Conservation (phyloP, 2,113 vertebrate genomes). For the Stigmatopora nigra region DNA sequence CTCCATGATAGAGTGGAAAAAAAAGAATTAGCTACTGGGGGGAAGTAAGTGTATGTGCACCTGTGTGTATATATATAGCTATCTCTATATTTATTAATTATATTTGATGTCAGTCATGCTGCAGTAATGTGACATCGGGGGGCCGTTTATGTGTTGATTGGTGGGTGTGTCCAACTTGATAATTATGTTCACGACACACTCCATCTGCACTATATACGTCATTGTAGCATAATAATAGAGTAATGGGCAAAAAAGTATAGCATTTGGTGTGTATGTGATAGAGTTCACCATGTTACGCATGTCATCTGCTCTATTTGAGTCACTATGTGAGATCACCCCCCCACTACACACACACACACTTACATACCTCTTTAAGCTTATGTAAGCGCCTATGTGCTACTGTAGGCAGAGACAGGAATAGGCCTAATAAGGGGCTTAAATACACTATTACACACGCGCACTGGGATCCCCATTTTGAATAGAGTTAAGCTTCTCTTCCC, state of each 20-base stretch:
- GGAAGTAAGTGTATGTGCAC: neutral
- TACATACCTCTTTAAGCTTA: constrained; percentile 36
- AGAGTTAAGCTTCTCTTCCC: constrained; percentile 18
- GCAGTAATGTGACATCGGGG: constrained; percentile 12
- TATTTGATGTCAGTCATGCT: neutral
- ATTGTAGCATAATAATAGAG: neutral
- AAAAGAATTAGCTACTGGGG: constrained; percentile 17
- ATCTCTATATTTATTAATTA: neutral
- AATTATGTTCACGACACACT: constrained; percentile 31
- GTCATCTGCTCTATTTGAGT: constrained; percentile 43
- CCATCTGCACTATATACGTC: constrained; percentile 29
- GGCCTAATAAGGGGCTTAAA: constrained; percentile 46
- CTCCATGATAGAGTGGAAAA: constrained; percentile 29
- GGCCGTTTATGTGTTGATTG: constrained; percentile 38
- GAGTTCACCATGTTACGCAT: constrained; percentile 22
- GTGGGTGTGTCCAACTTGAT: constrained; percentile 35
- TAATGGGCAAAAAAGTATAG: constrained; percentile 12
- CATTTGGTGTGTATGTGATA: constrained; percentile 4
- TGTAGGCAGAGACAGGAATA: constrained; percentile 45
- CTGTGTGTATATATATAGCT: no score
- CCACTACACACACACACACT: constrained; percentile 7
- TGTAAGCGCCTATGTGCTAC: constrained; percentile 40
- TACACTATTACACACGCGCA: constrained; percentile 12
- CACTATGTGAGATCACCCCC: constrained; percentile 26
- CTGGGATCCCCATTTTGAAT: constrained; percentile 22